Conservation (phyloP, 2,888 invertebrate genomes). For the Eudiplozoon nipponicum region DNA sequence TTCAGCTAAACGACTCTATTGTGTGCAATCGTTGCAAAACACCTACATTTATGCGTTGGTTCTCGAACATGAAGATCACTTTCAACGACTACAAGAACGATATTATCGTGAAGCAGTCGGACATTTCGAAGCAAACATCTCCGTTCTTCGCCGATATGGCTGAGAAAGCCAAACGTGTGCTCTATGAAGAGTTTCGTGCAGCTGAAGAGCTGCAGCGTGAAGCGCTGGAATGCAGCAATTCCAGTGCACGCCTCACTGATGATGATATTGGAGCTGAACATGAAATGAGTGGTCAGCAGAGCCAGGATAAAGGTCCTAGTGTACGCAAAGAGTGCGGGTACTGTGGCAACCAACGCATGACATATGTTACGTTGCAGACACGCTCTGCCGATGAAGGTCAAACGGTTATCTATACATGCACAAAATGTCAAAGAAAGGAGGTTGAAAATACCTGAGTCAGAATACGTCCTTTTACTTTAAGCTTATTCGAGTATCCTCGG, state of each 20-base stretch:
- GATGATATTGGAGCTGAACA: background rate
- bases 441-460: slow-evolving; percentile 10
- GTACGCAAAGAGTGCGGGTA: slow-evolving; percentile 35
- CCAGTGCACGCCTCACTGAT: background rate
- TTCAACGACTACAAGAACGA: no score
- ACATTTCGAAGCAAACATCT: background rate
- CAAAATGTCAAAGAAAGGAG: slow-evolving; percentile 39
- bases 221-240: no score
- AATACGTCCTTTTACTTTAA: no score
- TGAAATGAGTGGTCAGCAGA: background rate
- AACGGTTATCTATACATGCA: slow-evolving; percentile 83
- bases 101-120: background rate
- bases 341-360: slow-evolving; percentile 64
- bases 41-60: background rate
- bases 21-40: background rate
- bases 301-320: slow-evolving; percentile 3
- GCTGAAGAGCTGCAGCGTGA: no score
- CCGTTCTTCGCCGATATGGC: background rate
- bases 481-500: no score
- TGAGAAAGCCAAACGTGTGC: background rate
- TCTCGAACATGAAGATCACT: background rate
- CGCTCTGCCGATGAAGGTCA: slow-evolving; percentile 95
- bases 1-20: background rate
- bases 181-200: slow-evolving; percentile 3
- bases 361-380: slow-evolving; percentile 66